These are phyloP conservation scores for Clavelina lepadiformis DNA, from an alignment of 23 tunicate species.

Conservation along the genomic window DNA sequence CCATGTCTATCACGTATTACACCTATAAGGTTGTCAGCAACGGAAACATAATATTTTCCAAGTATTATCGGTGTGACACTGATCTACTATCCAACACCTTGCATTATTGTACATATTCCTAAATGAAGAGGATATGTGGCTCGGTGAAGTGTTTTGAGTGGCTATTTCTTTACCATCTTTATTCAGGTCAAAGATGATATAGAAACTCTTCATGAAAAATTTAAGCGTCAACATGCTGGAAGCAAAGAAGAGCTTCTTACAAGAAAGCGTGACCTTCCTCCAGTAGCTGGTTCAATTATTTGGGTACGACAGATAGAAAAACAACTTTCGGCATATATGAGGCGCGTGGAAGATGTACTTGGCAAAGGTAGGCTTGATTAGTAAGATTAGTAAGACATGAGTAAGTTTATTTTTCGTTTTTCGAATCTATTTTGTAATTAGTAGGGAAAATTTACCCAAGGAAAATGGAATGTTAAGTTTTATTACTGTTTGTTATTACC, in stretches of 20 bases:
- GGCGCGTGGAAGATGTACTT: constrained; percentile 96
- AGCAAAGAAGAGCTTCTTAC: constrained; percentile 61
- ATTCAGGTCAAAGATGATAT: constrained; percentile 91
- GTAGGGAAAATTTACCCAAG: not conserved
- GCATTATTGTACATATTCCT: too few species aligned
- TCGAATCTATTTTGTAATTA: not conserved
- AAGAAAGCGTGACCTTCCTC: constrained; percentile 86
- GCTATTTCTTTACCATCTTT: too few species aligned
- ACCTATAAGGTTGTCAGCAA: too few species aligned
- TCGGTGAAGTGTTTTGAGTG: too few species aligned
- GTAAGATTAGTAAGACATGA: too few species aligned
- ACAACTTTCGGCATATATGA: constrained; percentile 82
- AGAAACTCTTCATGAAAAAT: constrained; percentile 91
- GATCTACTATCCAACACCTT: too few species aligned
- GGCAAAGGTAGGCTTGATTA: constrained; percentile 70
- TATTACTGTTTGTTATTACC: too few species aligned
- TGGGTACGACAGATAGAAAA: constrained; percentile 97
- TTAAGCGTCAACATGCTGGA: constrained; percentile 59
- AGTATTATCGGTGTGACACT: too few species aligned
- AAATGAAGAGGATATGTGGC: too few species aligned
- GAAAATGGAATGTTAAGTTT: too few species aligned
- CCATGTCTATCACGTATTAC: too few species aligned
- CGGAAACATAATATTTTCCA: too few species aligned
- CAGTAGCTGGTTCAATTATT: constrained; percentile 94
- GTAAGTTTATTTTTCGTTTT: not conserved